Base-by-base conservation (phyloP, 2,797 vertebrate species). In the Picus viridis region DNA sequence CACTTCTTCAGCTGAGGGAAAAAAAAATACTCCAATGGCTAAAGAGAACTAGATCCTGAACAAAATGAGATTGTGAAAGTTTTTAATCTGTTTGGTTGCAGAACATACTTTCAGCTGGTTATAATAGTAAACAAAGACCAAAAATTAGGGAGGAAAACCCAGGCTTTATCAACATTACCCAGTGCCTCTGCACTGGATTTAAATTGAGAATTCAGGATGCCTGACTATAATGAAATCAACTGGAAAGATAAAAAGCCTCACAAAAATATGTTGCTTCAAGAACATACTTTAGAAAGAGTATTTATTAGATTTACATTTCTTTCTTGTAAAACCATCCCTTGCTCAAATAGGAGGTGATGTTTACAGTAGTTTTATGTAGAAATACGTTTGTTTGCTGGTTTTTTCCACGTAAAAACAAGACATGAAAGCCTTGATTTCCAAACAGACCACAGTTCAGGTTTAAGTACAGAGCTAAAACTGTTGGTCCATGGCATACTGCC, bases 81-180 rank as follows among this genome's bases (percentile, higher is more conserved):
- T 51, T 51, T 51, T 47, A 24, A 59, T 9, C 45, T 81, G 9
- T 27, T 90, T 83, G 36, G 62, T 24, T 75, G 16, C 8, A 43
- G 15, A 68, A 86, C 0, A 0, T 49, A 78, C 22, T 9, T 78
- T 81, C 65, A 47, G 13, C 67, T 84, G 73, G 20, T 23, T 76
- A 64, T 67, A 67, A 54, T 1, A 84, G 39, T 16, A 88, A 88
- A 91, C 67, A 86, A n/a, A 17, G 26, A 43, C 4, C 15, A 80
- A 36, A 4, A 53, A 23, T 49, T 61, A 62, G 6, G 18, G 3
- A n/a, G n/a, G 3, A 0, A 19, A 49, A 2, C 0, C 12, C 27
- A 83, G 24, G 18, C 30, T 78, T 56, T 64, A 64, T 62, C 71
- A 56, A 16, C 0, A 2, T 16, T 78, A 67, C 3, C 2, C 22